Conservation (phyloP, 53 echinoderm and acorn worm genomes). For the Mesocentrotus franciscanus region DNA sequence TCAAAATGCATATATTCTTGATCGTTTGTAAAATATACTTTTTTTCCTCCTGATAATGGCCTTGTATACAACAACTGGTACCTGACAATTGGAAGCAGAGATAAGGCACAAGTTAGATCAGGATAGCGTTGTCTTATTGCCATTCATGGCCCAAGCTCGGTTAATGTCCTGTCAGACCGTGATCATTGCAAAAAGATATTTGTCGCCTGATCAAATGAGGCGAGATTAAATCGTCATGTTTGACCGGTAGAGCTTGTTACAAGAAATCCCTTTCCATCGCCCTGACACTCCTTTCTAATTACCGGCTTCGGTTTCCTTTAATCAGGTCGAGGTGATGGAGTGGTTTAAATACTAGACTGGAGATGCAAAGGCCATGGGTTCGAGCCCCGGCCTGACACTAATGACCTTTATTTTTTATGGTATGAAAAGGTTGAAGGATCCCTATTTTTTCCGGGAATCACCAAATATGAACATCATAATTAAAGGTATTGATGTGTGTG, state of each 20-base stretch:
- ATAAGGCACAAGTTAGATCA: neutral
- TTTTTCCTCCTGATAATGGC: neutral
- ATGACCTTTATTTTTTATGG: neutral
- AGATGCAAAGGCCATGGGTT: too few relatives aligned
- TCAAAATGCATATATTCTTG: neutral
- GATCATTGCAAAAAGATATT: neutral
- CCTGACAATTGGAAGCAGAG: neutral
- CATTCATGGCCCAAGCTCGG: neutral
- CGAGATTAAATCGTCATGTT: slow-evolving; percentile 4
- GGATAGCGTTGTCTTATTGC: neutral
- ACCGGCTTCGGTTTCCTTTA: neutral
- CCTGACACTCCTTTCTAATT: slow-evolving; percentile 21
- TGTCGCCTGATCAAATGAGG: neutral
- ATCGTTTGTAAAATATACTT: neutral
- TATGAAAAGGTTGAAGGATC: neutral
- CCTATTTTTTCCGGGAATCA: neutral
- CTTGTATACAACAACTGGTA: neutral
- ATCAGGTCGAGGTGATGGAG: too few relatives aligned
- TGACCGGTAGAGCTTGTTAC: neutral
- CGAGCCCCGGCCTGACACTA: too few relatives aligned
- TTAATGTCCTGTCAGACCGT: neutral
- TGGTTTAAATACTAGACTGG: too few relatives aligned
- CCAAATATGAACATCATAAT: neutral
- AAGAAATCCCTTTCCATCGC: neutral
- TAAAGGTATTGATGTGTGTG: neutral